Percentiles rank a stretch among this genome's conserved stretches.
Conservation (phyloP, 2,797 vertebrate genomes). For the Gallinago nigripennis region DNA sequence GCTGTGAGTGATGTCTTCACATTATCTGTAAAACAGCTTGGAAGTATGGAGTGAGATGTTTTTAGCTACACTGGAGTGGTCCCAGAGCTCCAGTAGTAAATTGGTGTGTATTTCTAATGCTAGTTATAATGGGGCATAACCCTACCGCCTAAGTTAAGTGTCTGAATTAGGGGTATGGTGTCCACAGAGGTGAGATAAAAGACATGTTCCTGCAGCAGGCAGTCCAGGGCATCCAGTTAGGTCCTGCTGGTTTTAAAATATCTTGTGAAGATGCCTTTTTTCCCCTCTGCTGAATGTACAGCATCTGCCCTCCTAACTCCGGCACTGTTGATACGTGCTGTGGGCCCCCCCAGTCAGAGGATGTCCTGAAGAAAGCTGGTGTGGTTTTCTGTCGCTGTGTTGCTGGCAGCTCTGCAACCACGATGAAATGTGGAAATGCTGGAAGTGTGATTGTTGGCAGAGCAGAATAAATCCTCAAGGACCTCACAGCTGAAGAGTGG, state of each 20-base stretch:
- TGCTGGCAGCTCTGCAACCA: constrained; percentile 54
- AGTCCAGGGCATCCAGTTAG: not conserved
- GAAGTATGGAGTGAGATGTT: constrained; percentile 41
- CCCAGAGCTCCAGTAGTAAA: constrained; percentile 52
- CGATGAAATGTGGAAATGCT: constrained; percentile 45
- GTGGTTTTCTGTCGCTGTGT: constrained; percentile 45
- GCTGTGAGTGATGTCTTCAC: constrained; percentile 38
- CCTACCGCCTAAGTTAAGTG: not conserved
- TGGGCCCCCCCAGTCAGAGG: constrained; percentile 35
- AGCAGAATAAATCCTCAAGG: not conserved
- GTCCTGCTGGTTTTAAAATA: not conserved
- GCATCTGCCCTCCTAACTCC: not conserved
- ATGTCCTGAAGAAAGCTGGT: constrained; percentile 35
- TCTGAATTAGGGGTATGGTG: not conserved
- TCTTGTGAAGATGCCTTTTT: not conserved
- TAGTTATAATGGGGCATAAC: not conserved
- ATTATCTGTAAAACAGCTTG: constrained; percentile 45
- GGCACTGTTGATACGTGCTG: not conserved
- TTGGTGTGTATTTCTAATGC: not conserved
- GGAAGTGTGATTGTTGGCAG: constrained; percentile 46
- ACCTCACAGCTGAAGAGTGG: not conserved
- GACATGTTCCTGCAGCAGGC: not conserved
- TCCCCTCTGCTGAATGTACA: not conserved
- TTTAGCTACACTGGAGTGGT: constrained; percentile 33
- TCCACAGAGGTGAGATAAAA: not conserved